These are phyloP conservation scores for Cochlearius cochlearius DNA, from an alignment of 2,113 vertebrate genomes.

Conservation along the genomic window DNA sequence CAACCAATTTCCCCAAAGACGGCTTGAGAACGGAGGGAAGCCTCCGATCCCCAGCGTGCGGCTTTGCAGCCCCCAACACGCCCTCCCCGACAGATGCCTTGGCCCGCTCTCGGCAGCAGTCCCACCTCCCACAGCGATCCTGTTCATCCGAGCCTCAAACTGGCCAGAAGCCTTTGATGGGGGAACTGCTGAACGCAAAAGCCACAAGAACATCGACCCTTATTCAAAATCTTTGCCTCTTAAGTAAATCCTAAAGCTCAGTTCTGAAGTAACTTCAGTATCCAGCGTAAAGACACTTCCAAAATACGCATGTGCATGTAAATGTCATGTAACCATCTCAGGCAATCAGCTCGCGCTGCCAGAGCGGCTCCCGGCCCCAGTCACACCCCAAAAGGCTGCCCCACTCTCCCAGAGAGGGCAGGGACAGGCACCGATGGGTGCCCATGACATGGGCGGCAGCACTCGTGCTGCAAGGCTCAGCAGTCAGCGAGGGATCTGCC, in stretches of 20 bases:
- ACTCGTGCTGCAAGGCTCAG: too few species aligned
- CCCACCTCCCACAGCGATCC: neutral
- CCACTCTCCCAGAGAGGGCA: neutral
- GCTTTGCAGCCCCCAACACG: fast-evolving
- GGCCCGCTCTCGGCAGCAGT: neutral
- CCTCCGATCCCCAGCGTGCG: fast-evolving
- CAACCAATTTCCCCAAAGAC: fast-evolving
- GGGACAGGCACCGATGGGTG: neutral
- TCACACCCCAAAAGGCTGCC: fast-evolving
- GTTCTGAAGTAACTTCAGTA: neutral
- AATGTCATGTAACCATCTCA: fast-evolving
- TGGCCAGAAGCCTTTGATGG: neutral
- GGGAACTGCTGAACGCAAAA: neutral
- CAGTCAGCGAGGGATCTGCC: neutral
- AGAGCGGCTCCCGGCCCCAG: neutral
- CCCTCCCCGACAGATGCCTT: fast-evolving
- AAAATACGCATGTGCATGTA: fast-evolving
- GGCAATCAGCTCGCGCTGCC: fast-evolving
- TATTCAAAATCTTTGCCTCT: neutral
- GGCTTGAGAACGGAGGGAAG: neutral
- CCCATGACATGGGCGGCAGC: fast-evolving
- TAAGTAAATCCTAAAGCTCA: neutral
- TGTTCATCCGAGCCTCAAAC: neutral
- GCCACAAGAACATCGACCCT: neutral
- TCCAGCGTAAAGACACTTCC: fast-evolving